phyloP scores from a whole-genome alignment of 2,888 invertebrate genomes.

The Drosophila atroscutellata region DNA sequence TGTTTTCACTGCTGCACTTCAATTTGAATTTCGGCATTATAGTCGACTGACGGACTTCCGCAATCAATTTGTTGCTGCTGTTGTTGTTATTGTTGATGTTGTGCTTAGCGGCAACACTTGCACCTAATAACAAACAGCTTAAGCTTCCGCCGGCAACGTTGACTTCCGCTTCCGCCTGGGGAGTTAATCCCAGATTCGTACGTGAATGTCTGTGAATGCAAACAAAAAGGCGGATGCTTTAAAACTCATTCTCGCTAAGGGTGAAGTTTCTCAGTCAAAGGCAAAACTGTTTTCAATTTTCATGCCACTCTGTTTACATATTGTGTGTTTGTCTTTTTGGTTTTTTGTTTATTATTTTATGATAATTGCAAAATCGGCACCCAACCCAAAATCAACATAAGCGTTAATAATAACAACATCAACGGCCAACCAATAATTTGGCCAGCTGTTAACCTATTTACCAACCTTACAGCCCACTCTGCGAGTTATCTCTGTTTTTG shows the following conservation, averaged over 20 bases:
- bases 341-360: conserved; percentile 54
- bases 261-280: conserved; percentile 6
- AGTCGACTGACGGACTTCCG: conserved; percentile 40
- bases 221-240: conserved; percentile 36
- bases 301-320: conserved; percentile 16
- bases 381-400: conserved; percentile 25
- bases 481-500: background rate
- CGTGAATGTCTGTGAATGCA: conserved; percentile 35
- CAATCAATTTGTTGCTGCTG: conserved; percentile 27
- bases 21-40: conserved; percentile 62
- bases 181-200: background rate
- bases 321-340: conserved; percentile 32
- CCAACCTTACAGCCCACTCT: background rate
- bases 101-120: conserved; percentile 49
- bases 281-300: conserved; percentile 33
- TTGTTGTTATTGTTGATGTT: conserved; percentile 18
- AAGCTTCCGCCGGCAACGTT: conserved; percentile 49
- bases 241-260: conserved; percentile 21
- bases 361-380: conserved; percentile 49
- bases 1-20: conserved; percentile 37
- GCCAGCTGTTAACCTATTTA: conserved; percentile 11
- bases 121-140: conserved; percentile 50
- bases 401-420: conserved; percentile 24
- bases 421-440: conserved; percentile 6
- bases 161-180: conserved; percentile 60